Evolutionary conservation across 2,797 vertebrate genomes (phyloP), one percentile per base, ranked within the genome.

Genomic region (Sebastes taczanowskii): DNA sequence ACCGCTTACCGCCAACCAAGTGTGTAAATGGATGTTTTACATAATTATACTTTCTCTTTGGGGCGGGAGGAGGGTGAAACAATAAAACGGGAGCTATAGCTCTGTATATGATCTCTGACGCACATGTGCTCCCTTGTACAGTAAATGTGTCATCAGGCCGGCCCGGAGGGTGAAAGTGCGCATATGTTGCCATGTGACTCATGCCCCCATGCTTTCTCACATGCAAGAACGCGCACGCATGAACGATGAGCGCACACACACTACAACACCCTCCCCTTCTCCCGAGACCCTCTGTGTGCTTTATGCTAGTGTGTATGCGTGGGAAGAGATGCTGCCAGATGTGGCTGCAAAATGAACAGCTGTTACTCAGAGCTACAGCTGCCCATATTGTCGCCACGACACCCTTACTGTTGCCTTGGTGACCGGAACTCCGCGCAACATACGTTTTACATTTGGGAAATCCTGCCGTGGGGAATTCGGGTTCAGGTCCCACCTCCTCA

Each of bases 341-440:
- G 95, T 94, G 94, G 82, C 89, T 92, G 90, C 88, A 91, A 94
- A 52, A 88, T 78, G 87, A 95, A 83, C 95, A 95, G 94, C 91
- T 95, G 95, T 91, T 93, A 32, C 88, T 91, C 85, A 9, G 81
- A 66, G 78, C 81, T 80, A 65, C 93, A 91, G 93, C 92, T 94
- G 93, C 87, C 84, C 59, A 14, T 87, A 77, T 81, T 61, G 72
- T 84, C 74, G 82, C 76, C 72, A 16, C 62, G 38, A 68, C 80
- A 81, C 63, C 84, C 72, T 77, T 13, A 53, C 30, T 27, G 87
- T 92, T 88, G 86, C 92, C 83, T 74, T 90, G 87, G 86, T 72
- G 77, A 94, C 88, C 23, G 38, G 6, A 86, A 77, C 75, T 80
- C 62, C 9, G 6, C 1, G 5, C 18, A 30, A 38, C 75, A 73